phyloP scores from a whole-genome alignment of 2,888 invertebrate species.

The Meteorus colon region DNA sequence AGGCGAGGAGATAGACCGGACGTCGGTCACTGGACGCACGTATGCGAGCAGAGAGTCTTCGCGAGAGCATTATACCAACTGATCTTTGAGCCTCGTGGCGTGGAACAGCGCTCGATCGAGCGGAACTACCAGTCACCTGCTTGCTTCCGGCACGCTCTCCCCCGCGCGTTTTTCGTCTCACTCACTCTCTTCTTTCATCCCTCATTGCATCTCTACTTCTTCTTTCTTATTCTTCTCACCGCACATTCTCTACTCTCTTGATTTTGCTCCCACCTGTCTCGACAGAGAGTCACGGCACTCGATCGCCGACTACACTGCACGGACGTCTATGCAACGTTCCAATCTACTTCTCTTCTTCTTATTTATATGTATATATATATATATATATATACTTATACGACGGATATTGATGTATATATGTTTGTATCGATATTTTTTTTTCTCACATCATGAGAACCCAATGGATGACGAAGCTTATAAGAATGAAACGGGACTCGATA shows the following conservation, averaged over 20 bases:
- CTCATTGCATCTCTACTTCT: background rate
- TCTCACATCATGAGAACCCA: background rate
- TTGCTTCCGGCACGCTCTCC: slow-evolving; percentile 70
- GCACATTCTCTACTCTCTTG: slow-evolving; percentile 9
- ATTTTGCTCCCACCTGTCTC: slow-evolving; percentile 22
- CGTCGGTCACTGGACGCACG: slow-evolving; percentile 38
- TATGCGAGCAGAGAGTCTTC: slow-evolving; percentile 36
- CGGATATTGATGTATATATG: background rate
- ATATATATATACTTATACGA: background rate
- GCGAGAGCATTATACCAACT: slow-evolving; percentile 56
- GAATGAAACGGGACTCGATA: background rate
- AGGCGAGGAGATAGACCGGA: slow-evolving; percentile 44
- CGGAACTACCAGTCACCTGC: slow-evolving; percentile 73
- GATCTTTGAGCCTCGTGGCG: slow-evolving; percentile 71
- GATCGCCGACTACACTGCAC: background rate
- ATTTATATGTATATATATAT: background rate
- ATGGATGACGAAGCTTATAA: slow-evolving; percentile 9
- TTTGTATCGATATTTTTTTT: background rate
- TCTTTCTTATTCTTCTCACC: slow-evolving; percentile 12
- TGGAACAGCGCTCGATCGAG: slow-evolving; percentile 73
- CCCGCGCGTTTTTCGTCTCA: slow-evolving; percentile 30
- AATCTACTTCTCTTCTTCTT: slow-evolving; percentile 11
- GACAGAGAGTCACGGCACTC: slow-evolving; percentile 14
- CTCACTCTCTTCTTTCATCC: background rate
- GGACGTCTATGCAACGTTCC: background rate